phyloP scores from a whole-genome alignment of 2,888 invertebrate genomes.

The Rhorus exstirpatorius region DNA sequence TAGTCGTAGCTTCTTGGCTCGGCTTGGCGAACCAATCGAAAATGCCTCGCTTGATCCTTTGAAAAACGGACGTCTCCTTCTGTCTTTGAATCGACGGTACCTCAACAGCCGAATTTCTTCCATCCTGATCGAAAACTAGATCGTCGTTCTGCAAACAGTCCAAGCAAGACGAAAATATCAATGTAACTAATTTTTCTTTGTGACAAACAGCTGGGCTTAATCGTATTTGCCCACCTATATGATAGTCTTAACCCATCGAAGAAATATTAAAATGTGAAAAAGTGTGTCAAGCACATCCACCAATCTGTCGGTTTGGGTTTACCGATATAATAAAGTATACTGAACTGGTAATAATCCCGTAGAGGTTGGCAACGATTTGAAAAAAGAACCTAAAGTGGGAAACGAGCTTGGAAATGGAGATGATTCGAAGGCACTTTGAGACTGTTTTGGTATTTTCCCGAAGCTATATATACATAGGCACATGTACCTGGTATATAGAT shows the following conservation, averaged over 20 bases:
- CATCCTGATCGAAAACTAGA: slow-evolving; percentile 82
- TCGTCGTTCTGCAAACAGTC: slow-evolving; percentile 81
- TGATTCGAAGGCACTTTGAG: slow-evolving; percentile 11
- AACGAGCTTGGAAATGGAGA: slow-evolving; percentile 7
- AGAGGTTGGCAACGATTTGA: too few species aligned
- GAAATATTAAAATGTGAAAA: too few species aligned
- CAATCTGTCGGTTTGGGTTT: too few species aligned
- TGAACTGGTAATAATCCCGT: too few species aligned
- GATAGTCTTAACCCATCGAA: too few species aligned
- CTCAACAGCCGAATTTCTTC: slow-evolving; percentile 72
- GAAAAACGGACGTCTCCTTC: slow-evolving; percentile 78
- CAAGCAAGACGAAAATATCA: background rate
- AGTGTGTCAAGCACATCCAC: too few species aligned
- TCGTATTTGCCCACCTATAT: too few species aligned
- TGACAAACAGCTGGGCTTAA: too few species aligned
- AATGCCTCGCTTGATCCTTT: slow-evolving; percentile 84
- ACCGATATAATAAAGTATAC: too few species aligned
- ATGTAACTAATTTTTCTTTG: too few species aligned
- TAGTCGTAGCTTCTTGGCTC: slow-evolving; percentile 40
- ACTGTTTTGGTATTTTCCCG: slow-evolving; percentile 1
- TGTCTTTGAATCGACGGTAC: slow-evolving; percentile 76
- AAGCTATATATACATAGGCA: background rate
- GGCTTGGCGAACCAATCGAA: slow-evolving; percentile 53
- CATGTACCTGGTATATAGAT: slow-evolving; percentile 23
- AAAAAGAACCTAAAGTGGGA: background rate